Evolutionary conservation across 1,140 invertebrate species (phyloP), one percentile per base, ranked within the genome.

Genomic region (Anastrepha obliqua): DNA sequence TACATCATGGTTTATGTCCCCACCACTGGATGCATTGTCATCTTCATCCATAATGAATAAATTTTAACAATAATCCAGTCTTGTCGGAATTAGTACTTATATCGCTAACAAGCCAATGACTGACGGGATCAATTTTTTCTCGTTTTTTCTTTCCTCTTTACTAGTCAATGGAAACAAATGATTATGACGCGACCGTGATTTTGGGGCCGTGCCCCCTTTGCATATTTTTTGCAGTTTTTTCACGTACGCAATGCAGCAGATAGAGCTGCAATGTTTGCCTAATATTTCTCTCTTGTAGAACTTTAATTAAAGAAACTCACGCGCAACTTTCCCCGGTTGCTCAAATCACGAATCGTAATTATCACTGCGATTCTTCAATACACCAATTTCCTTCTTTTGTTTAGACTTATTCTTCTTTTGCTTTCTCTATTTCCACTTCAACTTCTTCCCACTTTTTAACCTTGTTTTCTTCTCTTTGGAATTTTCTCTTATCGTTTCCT

Each of bases 11-110:
- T 90, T 91, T 87, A 92, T 92, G 88, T 92, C 90, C 15, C 70
- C 70, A 88, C 89, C 90, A 90, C 91, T 91, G 70, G 91, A 92
- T 86, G 91, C 87, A 89, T 91, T 92, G 88, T 92, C 90, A 90
- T 92, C 91, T 88, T 92, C 91, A 89, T 92, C 91, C 91, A 92
- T 92, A 88, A 87, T 91, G 88, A 20, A 17, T 42, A 47, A 74
- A 44, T 47, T 44, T 47, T 70, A 39, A 13, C 29, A 39, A 13
- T 85, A 85, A 42, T 13, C 39, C 65, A 70, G n/a, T 42, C 20
- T 44, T 51, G 44, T 51, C 5, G 44, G 5, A 47, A 42, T 47
- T 4, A 17, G 47, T 44, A 5, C 39, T 74, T 44, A n/a, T 47
- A 70, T 39, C 39, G 13, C 2, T 74, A 4, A 17, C 44, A 44